Evolutionary conservation across 2,797 vertebrate genomes (phyloP).

Genomic region (Mus spretus): DNA sequence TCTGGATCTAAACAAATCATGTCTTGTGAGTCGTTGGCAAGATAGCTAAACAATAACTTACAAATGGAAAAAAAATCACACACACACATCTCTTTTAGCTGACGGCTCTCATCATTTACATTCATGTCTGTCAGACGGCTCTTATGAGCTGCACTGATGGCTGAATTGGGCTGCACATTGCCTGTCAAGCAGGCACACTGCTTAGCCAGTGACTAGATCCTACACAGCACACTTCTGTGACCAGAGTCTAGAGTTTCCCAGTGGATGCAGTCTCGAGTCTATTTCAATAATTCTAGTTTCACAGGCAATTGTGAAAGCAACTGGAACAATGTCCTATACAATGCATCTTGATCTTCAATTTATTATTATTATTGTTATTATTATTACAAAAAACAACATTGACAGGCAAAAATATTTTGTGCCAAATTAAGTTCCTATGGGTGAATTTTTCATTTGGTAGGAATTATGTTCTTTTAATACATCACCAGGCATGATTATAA

Average conservation of each 20-base stretch:
- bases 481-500: background rate
- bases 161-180: background rate
- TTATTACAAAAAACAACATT: background rate
- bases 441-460: background rate
- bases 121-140: background rate
- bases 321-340: background rate
- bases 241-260: too few species aligned
- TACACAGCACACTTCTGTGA: background rate
- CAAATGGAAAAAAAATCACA: background rate
- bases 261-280: background rate
- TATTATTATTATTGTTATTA: too few species aligned
- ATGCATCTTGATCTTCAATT: background rate
- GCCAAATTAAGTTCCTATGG: background rate
- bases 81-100: background rate
- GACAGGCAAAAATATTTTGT: background rate
- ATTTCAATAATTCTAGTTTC: background rate
- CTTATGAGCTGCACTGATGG: background rate
- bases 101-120: background rate
- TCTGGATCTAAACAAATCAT: background rate
- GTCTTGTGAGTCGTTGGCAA: background rate
- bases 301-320: background rate
- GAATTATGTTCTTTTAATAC: conserved; percentile 13
- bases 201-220: background rate
- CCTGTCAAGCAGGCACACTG: background rate
- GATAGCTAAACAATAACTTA: background rate